Conservation (phyloP, 2,113 vertebrate genomes). For the Orthonyx spaldingii region DNA sequence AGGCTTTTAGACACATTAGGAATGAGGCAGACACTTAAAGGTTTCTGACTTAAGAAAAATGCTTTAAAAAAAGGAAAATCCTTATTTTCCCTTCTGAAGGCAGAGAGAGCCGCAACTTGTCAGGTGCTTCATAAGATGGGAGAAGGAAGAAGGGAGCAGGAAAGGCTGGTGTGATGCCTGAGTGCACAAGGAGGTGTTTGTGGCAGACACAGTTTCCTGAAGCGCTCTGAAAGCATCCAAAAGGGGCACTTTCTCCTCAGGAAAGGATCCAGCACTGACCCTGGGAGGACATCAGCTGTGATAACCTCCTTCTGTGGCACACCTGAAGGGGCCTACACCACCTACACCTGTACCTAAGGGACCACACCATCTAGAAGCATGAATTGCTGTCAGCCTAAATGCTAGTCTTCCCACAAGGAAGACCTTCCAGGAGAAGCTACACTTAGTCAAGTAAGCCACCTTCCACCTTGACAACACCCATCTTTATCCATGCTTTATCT, state of each 20-base stretch:
- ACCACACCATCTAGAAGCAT: too few relatives aligned
- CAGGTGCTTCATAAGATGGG: not conserved
- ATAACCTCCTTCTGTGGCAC: not conserved
- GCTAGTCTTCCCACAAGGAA: not conserved
- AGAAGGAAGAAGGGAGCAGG: not conserved
- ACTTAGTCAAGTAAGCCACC: not conserved
- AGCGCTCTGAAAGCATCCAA: not conserved
- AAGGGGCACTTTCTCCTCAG: not conserved
- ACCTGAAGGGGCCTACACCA: not conserved
- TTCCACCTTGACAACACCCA: not conserved
- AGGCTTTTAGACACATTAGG: not conserved
- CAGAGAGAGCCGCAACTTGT: not conserved
- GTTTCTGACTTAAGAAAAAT: not conserved
- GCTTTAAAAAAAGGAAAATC: not conserved
- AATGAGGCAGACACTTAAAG: not conserved
- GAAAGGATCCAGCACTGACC: not conserved
- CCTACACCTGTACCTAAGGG: not conserved
- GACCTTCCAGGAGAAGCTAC: not conserved
- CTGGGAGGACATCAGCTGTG: not conserved
- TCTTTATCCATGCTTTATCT: not conserved
- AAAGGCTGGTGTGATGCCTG: not conserved
- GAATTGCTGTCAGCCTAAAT: not conserved
- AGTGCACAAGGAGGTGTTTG: not conserved
- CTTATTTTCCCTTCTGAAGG: not conserved
- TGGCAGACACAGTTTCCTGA: not conserved